Conservation (phyloP, 2,113 vertebrate species). For the Phocoena sinus region DNA sequence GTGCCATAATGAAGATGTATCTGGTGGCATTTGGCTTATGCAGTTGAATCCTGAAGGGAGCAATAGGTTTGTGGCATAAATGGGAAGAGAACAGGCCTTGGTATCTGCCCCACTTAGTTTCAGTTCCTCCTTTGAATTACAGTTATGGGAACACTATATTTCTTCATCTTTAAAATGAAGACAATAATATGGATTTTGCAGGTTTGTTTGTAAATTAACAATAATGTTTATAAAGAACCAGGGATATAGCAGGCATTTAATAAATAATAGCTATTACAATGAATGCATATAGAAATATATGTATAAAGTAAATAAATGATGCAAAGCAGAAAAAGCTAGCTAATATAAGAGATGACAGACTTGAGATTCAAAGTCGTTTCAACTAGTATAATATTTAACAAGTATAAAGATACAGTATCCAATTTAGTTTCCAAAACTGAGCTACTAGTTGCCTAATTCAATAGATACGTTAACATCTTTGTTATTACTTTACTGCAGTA, state of each 20-base stretch:
- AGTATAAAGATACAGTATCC: neutral
- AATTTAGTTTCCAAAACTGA: neutral
- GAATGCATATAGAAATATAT: neutral
- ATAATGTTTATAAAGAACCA: neutral
- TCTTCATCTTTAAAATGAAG: neutral
- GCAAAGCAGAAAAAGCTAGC: neutral
- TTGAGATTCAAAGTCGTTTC: neutral
- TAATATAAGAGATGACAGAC: neutral
- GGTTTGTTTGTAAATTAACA: neutral
- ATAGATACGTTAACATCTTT: neutral
- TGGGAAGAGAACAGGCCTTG: neutral
- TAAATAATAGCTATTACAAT: neutral
- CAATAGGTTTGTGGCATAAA: neutral
- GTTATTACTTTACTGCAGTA: neutral
- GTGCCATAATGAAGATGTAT: neutral
- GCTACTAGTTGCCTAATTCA: neutral
- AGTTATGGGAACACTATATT: neutral
- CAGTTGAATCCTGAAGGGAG: neutral
- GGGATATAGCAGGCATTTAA: neutral
- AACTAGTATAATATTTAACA: neutral
- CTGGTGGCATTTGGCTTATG: neutral
- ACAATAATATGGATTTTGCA: neutral
- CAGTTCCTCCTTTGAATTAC: neutral
- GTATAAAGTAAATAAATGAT: neutral
- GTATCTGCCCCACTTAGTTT: neutral